Percentiles rank a stretch among this genome's conserved stretches.
phyloP scores from a whole-genome alignment of 2,113 vertebrate genomes.

The Hippolais icterina region DNA sequence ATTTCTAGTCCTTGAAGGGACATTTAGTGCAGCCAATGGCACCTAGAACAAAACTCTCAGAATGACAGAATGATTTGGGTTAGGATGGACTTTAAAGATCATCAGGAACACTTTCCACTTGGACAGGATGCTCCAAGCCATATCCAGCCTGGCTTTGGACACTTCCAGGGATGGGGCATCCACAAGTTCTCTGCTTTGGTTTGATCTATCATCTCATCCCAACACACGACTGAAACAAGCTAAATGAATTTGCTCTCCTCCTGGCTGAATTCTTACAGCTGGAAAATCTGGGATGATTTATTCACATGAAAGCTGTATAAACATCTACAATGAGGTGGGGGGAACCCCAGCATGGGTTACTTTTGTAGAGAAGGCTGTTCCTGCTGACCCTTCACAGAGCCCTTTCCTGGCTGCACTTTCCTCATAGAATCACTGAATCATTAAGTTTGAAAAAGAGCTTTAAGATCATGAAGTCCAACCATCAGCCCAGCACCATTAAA shows the following conservation, averaged over 20 bases:
- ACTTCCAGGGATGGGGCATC: neutral
- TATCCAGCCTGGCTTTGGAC: neutral
- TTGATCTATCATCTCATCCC: neutral
- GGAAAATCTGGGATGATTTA: neutral
- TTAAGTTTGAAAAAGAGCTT: neutral
- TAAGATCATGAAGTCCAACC: neutral
- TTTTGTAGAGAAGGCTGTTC: neutral
- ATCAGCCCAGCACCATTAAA: neutral
- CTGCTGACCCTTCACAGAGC: neutral
- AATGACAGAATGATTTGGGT: neutral
- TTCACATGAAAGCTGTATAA: neutral
- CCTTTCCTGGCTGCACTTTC: neutral
- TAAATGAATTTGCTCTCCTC: neutral
- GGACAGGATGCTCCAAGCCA: neutral
- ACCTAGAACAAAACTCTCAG: neutral
- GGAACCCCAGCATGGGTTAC: neutral
- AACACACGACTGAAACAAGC: neutral
- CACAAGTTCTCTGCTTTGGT: neutral
- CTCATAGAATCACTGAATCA: neutral
- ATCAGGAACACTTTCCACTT: neutral
- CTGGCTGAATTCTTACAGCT: neutral
- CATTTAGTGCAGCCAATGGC: neutral
- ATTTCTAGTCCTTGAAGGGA: neutral
- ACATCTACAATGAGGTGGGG: neutral
- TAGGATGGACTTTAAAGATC: neutral